phyloP scores from a whole-genome alignment of 1,140 invertebrate species.

The Drosophila subobscura region DNA sequence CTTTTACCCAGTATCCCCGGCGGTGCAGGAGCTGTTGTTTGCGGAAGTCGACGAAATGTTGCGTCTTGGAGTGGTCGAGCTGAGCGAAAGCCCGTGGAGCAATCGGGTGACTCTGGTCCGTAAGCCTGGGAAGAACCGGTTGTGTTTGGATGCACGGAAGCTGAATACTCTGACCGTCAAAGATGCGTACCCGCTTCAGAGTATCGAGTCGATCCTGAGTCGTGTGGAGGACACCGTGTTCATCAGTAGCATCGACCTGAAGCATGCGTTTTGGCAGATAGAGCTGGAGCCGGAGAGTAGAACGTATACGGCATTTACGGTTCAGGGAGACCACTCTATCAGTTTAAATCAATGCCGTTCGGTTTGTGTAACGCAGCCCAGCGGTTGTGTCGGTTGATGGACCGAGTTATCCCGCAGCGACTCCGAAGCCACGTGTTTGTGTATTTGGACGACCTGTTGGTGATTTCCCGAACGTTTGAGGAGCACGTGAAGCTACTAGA shows the following conservation, averaged over 20 bases:
- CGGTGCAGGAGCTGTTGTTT: too few relatives aligned
- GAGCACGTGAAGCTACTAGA: conserved; percentile 42
- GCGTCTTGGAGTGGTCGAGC: too few relatives aligned
- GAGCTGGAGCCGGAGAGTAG: too few relatives aligned
- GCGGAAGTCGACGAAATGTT: too few relatives aligned
- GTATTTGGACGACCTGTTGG: conserved; percentile 68
- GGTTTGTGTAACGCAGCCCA: conserved; percentile 80
- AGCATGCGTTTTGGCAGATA: too few relatives aligned
- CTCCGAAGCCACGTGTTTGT: conserved; percentile 45
- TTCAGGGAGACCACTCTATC: conserved; percentile 73
- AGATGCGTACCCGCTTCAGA: not conserved
- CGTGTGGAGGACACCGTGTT: not conserved
- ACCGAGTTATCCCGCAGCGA: conserved; percentile 26
- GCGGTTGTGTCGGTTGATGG: conserved; percentile 14
- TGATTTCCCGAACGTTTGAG: conserved; percentile 46
- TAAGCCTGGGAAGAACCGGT: conserved; percentile 1
- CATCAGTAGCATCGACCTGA: not conserved
- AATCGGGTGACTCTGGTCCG: not conserved
- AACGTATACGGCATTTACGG: conserved; percentile 76
- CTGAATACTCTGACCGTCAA: not conserved
- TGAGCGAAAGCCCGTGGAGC: too few relatives aligned
- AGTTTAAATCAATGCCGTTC: conserved; percentile 84
- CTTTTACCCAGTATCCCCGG: too few relatives aligned
- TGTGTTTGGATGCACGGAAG: conserved; percentile 1
- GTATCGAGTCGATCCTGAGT: not conserved